Evolutionary conservation across 2,888 invertebrate species (phyloP), one percentile per base, ranked within the genome.

Genomic region (Eristalis pertinax): DNA sequence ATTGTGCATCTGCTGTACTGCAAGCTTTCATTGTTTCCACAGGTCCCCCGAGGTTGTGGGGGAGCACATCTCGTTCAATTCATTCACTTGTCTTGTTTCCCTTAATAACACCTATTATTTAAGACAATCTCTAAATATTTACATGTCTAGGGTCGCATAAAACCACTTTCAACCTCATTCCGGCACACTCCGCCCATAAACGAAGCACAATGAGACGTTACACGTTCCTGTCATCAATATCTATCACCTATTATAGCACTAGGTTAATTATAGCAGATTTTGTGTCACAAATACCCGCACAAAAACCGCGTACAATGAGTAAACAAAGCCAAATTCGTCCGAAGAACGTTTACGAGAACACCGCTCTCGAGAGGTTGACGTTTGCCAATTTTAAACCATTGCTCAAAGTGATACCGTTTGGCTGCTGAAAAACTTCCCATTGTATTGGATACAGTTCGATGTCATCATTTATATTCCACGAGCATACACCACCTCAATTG

Each of bases 321-420:
- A 50, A 50, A 50, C 50, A 50, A 19, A 50, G n/a, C 50, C 50
- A 50, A 50, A 68, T 69, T 81, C 64, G 32, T 29, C 22, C 19
- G 19, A n/a, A 41, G 29, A 77, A 76, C 72, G 29, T 77, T 73
- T 83, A 63, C 72, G 68, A 58, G 76, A 69, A 83, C 83, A 69
- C 56, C 26, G 4, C 15, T 26, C 26, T 50, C 0, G 50, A 50
- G 50, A 50, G 19, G 50, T 1, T 50, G 50, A n/a, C 50, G 50
- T 50, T 50, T 19, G 50, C 50, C 50, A 50, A 50, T 50, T 50
- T 19, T 8, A 50, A 50, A 19, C 11, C 5, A 60, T 60, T 24
- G 26, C 4, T n/a, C 13, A 13, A 50, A 8, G 15, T 64, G 73
- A 72, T 77, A 86, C 82, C 85, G 77, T 82, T 82, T 73, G 22